A percentile compares a stretch with the other conserved stretches of the same genome.
These are phyloP conservation scores for Teinopalpus imperialis DNA, from an alignment of 2,888 invertebrate species.

Conservation along the genomic window DNA sequence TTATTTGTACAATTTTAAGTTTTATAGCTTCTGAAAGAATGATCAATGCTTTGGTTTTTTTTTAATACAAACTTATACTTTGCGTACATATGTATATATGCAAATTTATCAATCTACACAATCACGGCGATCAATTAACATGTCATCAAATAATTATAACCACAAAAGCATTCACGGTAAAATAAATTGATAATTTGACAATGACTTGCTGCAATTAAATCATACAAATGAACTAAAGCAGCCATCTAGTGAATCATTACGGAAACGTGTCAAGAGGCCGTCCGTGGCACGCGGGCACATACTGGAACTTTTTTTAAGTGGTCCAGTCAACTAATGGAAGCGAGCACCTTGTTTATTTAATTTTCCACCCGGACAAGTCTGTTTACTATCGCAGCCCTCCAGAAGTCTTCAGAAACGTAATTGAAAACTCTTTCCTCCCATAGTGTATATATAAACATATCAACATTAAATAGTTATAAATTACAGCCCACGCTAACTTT, in stretches of 20 bases:
- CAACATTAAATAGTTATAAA: no score
- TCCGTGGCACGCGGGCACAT: slow-evolving; percentile 29
- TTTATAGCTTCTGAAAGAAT: no score
- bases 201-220: slow-evolving; percentile 29
- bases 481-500: no score
- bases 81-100: no score
- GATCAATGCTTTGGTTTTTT: no score
- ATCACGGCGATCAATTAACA: no score
- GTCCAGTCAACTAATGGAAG: slow-evolving; percentile 15
- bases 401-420: slow-evolving; percentile 27
- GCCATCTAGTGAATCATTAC: slow-evolving; percentile 59
- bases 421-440: slow-evolving; percentile 15
- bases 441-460: no score
- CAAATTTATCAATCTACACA: no score
- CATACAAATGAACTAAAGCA: slow-evolving; percentile 48
- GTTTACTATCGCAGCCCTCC: slow-evolving; percentile 36
- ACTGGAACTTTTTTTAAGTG: slow-evolving; percentile 19
- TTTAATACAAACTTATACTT: no score
- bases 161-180: background rate
- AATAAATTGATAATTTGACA: slow-evolving; percentile 18
- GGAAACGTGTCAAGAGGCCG: slow-evolving; percentile 59
- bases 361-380: slow-evolving; percentile 39
- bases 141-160: slow-evolving; percentile 1
- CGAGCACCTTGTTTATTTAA: slow-evolving; percentile 49
- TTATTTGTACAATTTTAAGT: no score